These are phyloP conservation scores for Sphaeramia orbicularis DNA, from an alignment of 2,797 vertebrate species.

Conservation along the genomic window DNA sequence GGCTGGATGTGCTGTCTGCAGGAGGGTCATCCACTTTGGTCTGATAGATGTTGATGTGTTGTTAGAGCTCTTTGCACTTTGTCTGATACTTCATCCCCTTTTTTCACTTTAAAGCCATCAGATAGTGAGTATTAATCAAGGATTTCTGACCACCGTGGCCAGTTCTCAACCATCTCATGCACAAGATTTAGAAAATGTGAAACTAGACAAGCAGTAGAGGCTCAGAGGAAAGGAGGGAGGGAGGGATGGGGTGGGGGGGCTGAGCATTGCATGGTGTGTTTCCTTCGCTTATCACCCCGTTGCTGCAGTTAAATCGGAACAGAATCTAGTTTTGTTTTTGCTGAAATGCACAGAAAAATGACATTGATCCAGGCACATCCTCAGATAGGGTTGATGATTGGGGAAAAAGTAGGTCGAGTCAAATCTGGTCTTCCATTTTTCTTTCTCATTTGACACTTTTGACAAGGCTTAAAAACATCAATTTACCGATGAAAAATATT, in stretches of 20 bases:
- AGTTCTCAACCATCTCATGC: conserved; percentile 31
- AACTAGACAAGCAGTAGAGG: conserved; percentile 14
- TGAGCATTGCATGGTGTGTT: conserved; percentile 19
- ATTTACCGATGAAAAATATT: conserved; percentile 47
- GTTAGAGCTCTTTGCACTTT: conserved; percentile 59
- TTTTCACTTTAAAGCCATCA: conserved; percentile 35
- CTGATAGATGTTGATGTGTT: conserved; percentile 27
- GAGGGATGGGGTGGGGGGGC: conserved; percentile 3
- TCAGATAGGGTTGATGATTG: conserved; percentile 27
- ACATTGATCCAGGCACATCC: conserved; percentile 39
- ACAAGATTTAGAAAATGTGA: conserved; percentile 44
- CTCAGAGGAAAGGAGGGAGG: no score
- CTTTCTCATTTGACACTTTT: conserved; percentile 47
- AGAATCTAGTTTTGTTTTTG: conserved; percentile 28
- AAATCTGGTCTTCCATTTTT: conserved; percentile 77
- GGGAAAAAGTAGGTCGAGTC: conserved; percentile 39
- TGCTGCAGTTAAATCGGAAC: conserved; percentile 23
- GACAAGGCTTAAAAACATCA: conserved; percentile 42
- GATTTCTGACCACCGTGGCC: conserved; percentile 30
- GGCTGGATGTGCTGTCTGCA: conserved; percentile 36
- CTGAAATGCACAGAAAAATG: conserved; percentile 33
- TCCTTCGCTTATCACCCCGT: conserved; percentile 13
- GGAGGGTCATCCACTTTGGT: conserved; percentile 24
- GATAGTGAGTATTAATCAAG: conserved; percentile 35
- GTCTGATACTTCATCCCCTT: conserved; percentile 39